Base-by-base conservation (phyloP, 2,797 vertebrate species). In the Poecile montanus region DNA sequence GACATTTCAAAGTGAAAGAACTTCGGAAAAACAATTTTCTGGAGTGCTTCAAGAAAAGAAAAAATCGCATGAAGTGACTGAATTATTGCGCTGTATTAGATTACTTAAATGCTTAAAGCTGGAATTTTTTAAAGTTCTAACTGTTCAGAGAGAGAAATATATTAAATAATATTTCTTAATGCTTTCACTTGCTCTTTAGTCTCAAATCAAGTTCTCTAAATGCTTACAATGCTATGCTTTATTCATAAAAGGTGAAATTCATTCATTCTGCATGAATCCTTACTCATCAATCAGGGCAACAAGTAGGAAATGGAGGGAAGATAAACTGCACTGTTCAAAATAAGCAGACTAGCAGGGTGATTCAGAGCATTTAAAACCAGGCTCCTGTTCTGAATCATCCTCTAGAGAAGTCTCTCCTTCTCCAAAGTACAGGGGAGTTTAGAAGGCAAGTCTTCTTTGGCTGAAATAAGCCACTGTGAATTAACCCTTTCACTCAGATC, bases 201-300 rank as follows among this genome's bases (percentile, higher is more conserved):
- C 71, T 91, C 73, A 86, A 40, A 73, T 91, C 56, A 66, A 90
- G 32, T 44, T n/a, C 30, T 93, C 47, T 45, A 88, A 88, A 88
- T 86, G 3, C 71, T 93, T 63, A 54, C 63, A 85, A 20, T 79
- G 61, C 9, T 58, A 54, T 70, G 17, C 83, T 84, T 78, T 96
- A 93, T 93, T 96, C 91, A 90, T 54, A 85, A 93, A 94, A 93
- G 85, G 80, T 90, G 73, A 93, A 90, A 82, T 76, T 71, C 88
- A 92, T 84, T 96, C 92, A 95, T 90, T 91, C 50, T 82, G 44
- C 67, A 90, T 87, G 94, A 94, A 90, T 72, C 76, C 76, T 95
- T 73, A 88, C 57, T 92, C 91, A 94, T 91, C 80, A 73, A 40
- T 95, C 78, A 89, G 56, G 63, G 84, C 74, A 95, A 72, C n/a